Base-by-base conservation (phyloP, 2,113 vertebrate genomes). In the Bubo scandiacus region DNA sequence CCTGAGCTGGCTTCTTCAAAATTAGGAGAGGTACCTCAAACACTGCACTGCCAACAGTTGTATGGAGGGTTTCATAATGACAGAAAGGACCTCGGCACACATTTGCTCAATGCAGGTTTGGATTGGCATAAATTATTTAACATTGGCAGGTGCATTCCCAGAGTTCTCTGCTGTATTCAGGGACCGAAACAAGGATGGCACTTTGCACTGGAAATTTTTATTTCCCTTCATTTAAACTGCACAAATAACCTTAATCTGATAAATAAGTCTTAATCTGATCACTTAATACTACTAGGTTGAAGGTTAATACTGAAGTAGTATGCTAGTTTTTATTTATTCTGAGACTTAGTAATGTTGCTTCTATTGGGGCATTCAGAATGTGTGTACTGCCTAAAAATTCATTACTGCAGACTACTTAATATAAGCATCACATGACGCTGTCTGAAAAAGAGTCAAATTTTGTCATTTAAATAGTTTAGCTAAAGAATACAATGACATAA, bases 391-490 rank as follows among this genome's bases (percentile, higher is more conserved):
- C 97, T 96, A 93, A 94, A 98, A 98, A 98, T 97, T 98, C 96
- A 94, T 98, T 98, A 97, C 92, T 98, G 97, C 52, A 79, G 92
- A 91, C 81, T 90, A 96, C 94, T 98, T 97, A 94, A 66, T 97
- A 95, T 97, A 97, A 94, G 92, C 66, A 95, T 96, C 91, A 80
- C 88, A 97, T 98, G 97, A 98, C 96, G 92, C 87, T 92, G 89
- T 55, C 80, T 62, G 77, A 15, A 89, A 97, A 88, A 95, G 49
- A 93, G 83, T 93, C 95, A 97, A 95, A 96, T 98, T 97, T 98
- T 98, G 95, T 95, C 73, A 86, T 98, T 98, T 98, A 98, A 98
- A 94, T 86, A 97, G 88, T 97, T 97, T 86, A 87, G 91, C 83
- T 96, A 98, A 96, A 97, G 97, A 96, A 98, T 97, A 95, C 75